A percentile compares a stretch with the other conserved stretches of the same genome.
Evolutionary conservation across 2,888 invertebrate species (phyloP).

Genomic region (Argyresthia goedartella): DNA sequence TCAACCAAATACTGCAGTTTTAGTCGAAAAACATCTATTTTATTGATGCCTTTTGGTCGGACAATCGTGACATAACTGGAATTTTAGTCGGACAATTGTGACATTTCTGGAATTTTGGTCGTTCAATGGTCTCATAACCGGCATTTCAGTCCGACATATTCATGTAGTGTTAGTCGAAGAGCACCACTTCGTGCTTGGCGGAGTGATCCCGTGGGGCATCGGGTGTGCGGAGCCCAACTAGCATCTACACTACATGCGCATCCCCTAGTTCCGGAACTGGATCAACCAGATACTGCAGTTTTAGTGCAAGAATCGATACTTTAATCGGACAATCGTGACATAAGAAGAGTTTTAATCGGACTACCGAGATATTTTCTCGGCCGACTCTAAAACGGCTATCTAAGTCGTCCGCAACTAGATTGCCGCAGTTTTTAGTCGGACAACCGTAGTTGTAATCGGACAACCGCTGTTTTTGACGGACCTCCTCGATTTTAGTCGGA

Average conservation of each 20-base stretch:
- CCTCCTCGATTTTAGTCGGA: too few relatives aligned
- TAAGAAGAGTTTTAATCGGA: too few relatives aligned
- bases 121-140: not conserved
- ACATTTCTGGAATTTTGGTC: not conserved
- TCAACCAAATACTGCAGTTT: constrained; percentile 91
- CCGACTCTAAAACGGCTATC: too few relatives aligned
- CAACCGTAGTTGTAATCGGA: too few relatives aligned
- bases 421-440: too few relatives aligned
- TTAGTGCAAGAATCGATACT: constrained; percentile 32
- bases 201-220: constrained; percentile 92
- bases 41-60: not conserved
- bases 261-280: constrained; percentile 94
- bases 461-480: too few relatives aligned
- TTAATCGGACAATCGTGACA: too few relatives aligned
- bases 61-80: not conserved
- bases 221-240: constrained; percentile 93
- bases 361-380: too few relatives aligned
- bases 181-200: constrained; percentile 85
- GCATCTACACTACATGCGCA: constrained; percentile 92
- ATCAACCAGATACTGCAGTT: constrained; percentile 92
- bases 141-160: not conserved
- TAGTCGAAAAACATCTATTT: constrained; percentile 29
- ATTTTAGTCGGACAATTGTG: not conserved
- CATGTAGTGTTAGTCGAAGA: not conserved
- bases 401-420: too few relatives aligned